These are phyloP conservation scores for Aptenodytes patagonicus DNA, from an alignment of 2,113 vertebrate species.

Conservation along the genomic window DNA sequence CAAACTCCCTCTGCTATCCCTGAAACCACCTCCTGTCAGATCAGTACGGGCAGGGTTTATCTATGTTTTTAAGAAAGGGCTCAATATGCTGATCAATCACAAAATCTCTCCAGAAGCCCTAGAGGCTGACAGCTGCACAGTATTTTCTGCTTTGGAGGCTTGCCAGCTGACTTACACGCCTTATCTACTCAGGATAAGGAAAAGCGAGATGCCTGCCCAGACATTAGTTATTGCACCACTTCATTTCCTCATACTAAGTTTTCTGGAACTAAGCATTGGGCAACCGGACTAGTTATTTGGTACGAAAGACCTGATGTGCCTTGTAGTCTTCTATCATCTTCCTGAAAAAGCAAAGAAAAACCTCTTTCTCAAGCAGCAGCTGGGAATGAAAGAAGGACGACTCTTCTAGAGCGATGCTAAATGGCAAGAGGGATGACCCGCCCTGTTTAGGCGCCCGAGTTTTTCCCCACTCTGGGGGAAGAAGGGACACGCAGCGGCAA, in stretches of 20 bases:
- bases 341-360: background rate
- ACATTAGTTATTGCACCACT: background rate
- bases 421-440: background rate
- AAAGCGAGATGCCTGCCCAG: background rate
- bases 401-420: background rate
- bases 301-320: rapidly evolving
- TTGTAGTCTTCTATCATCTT: background rate
- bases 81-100: background rate
- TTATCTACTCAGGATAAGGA: background rate
- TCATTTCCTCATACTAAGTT: background rate
- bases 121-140: constrained; percentile 17
- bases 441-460: background rate
- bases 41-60: background rate
- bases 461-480: background rate
- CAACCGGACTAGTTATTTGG: background rate
- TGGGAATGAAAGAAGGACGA: background rate
- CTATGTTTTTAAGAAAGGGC: background rate
- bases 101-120: background rate
- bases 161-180: background rate
- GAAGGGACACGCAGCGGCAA: background rate
- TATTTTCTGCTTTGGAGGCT: background rate
- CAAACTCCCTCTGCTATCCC: background rate
- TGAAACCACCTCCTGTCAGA: background rate
- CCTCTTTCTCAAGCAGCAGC: background rate
- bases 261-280: background rate